Percentiles rank a stretch among this genome's conserved stretches.
Evolutionary conservation across 2,888 invertebrate genomes (phyloP).

Genomic region (Apomyelois bistriatella): DNA sequence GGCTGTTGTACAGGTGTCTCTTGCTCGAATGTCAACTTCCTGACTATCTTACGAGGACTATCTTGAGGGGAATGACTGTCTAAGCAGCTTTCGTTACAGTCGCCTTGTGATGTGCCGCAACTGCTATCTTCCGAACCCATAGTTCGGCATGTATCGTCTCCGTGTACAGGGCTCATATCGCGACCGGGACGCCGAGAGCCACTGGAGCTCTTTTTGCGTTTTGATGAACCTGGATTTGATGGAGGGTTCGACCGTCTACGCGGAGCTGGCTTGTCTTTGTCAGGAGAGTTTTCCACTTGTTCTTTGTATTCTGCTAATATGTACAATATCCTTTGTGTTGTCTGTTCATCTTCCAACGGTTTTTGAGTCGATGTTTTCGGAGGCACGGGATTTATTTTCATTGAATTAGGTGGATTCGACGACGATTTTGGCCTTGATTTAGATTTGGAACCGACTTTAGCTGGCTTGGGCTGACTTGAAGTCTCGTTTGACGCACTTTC

Average conservation of each 20-base stretch:
- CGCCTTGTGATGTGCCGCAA: slow-evolving; percentile 82
- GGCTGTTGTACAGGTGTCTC: slow-evolving; percentile 61
- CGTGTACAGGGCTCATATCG: slow-evolving; percentile 80
- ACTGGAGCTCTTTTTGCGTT: slow-evolving; percentile 84
- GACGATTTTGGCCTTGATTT: slow-evolving; percentile 80
- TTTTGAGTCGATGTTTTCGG: slow-evolving; percentile 81
- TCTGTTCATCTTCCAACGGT: slow-evolving; percentile 89
- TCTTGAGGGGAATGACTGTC: slow-evolving; percentile 81
- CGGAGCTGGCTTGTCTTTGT: slow-evolving; percentile 90
- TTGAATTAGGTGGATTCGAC: slow-evolving; percentile 76
- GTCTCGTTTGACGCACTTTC: slow-evolving; percentile 44
- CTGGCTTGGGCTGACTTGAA: slow-evolving; percentile 41
- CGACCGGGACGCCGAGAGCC: slow-evolving; percentile 78
- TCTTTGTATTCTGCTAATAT: slow-evolving; percentile 90
- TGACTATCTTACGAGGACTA: slow-evolving; percentile 67
- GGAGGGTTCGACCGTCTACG: slow-evolving; percentile 87
- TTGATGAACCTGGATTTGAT: slow-evolving; percentile 84
- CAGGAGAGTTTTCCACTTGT: slow-evolving; percentile 88
- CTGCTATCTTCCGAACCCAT: slow-evolving; percentile 89
- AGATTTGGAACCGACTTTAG: slow-evolving; percentile 57
- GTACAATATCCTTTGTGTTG: slow-evolving; percentile 88
- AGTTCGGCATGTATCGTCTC: slow-evolving; percentile 84
- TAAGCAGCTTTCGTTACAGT: slow-evolving; percentile 68
- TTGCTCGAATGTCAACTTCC: slow-evolving; percentile 68
- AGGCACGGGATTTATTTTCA: slow-evolving; percentile 83